Base-by-base conservation (phyloP, 2,113 vertebrate species). In the Azemiops feae region DNA sequence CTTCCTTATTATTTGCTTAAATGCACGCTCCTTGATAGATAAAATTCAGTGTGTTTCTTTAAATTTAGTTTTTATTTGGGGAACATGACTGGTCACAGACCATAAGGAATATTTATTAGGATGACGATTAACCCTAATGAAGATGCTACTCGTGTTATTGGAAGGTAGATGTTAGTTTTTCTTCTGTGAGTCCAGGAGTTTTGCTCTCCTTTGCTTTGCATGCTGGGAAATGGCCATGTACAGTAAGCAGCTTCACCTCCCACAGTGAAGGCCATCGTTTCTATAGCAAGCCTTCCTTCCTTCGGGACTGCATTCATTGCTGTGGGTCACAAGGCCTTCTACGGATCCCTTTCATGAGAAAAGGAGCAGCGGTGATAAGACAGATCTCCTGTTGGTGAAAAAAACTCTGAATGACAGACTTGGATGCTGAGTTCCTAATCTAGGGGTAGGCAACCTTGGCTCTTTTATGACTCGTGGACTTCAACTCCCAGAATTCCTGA, bases 321-420 rank as follows among this genome's bases (percentile, higher is more conserved):
- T 89, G 20, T 57, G 39, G 10, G 2, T 0, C 88, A 87, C n/a
- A 43, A 20, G 57, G 8, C 2, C 30, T 3, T 52, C n/a, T 1
- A 0, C 3, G 2, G 11, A 50, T 47, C 4, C 11, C 27, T 3
- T 53, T 34, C 10, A 4, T 39, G 0, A 50, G 1, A 0, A 43
- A 52, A 81, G 45, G 50, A 22, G 7, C 23, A 11, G 20, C 90
- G n/a, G 10, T 87, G 4, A 34, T 10, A 10, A 91, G 60, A 0
- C 0, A 87, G 4, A 25, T 50, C 87, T 47, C 91, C 60, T 52
- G n/a, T 10, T 0, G 87, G 47, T 23, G 47, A 60, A 54, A 88
- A 39, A 25, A 43, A 86, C 6, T 47, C 87, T n/a, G 20, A 58
- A 45, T 30, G 22, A 1, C 27, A 90, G n/a, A n/a, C 88, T 89